These are phyloP conservation scores for Gymnocypris eckloni DNA, from an alignment of 2,797 vertebrate species.

Conservation along the genomic window DNA sequence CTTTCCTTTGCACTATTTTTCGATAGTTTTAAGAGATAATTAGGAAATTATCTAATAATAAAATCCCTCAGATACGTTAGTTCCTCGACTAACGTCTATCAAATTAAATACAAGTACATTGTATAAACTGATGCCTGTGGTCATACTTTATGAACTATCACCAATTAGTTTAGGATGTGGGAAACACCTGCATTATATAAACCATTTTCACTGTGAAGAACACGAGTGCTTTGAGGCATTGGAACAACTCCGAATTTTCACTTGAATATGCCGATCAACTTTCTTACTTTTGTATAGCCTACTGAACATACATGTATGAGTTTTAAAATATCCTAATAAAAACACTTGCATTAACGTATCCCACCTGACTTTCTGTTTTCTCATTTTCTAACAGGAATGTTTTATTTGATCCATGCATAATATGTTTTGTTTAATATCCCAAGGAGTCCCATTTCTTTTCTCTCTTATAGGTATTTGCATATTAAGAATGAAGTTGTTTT, in stretches of 20 bases:
- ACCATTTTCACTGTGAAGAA: constrained; percentile 17
- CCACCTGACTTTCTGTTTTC: background rate
- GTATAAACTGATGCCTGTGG: background rate
- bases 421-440: background rate
- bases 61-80: background rate
- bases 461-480: constrained; percentile 5
- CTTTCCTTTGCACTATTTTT: background rate
- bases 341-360: background rate
- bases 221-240: too few relatives aligned
- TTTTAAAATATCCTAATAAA: background rate
- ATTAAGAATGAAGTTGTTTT: background rate
- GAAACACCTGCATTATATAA: background rate
- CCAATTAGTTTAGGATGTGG: constrained; percentile 25
- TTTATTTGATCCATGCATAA: background rate
- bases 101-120: constrained; percentile 5
- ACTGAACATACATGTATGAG: background rate
- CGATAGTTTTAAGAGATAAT: background rate
- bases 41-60: background rate
- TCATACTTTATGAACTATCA: background rate
- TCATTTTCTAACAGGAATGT: background rate
- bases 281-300: background rate
- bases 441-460: background rate
- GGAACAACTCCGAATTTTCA: background rate
- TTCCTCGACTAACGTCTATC: background rate
- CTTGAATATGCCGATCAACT: background rate